Percentiles rank a stretch among this genome's conserved stretches.
Conservation (phyloP, 2,113 vertebrate genomes). For the Astur gentilis region DNA sequence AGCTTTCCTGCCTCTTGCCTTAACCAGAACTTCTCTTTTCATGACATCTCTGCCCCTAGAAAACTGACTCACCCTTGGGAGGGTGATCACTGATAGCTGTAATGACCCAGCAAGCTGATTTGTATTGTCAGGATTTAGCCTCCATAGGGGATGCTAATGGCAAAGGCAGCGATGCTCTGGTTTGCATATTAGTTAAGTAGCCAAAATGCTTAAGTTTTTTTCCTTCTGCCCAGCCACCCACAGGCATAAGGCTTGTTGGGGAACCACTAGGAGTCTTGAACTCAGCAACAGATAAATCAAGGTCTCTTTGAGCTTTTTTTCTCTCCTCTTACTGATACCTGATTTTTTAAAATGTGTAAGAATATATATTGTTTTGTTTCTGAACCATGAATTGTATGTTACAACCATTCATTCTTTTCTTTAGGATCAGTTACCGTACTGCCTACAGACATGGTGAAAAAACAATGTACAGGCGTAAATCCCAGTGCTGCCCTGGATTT, state of each 20-base stretch:
- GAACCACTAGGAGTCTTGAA: neutral
- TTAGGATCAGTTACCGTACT: slow-evolving; percentile 90
- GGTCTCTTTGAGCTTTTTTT: neutral
- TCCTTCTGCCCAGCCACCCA: neutral
- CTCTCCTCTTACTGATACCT: neutral
- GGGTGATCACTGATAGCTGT: neutral
- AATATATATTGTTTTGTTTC: neutral
- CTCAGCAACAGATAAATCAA: neutral
- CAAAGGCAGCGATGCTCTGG: neutral
- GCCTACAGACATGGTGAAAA: slow-evolving; percentile 93
- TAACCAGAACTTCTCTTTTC: neutral
- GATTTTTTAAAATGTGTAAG: neutral
- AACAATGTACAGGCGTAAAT: slow-evolving; percentile 95
- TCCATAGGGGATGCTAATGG: neutral
- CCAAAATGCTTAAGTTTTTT: neutral
- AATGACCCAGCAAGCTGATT: neutral
- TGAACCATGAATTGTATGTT: neutral
- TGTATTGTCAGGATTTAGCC: neutral
- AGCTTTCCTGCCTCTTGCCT: neutral
- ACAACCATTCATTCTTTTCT: neutral
- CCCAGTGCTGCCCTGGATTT: slow-evolving; percentile 96
- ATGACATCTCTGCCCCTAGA: neutral
- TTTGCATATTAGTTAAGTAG: neutral
- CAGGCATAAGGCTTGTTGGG: neutral
- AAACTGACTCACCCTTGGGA: neutral